Evolutionary conservation across 2,113 vertebrate genomes (phyloP).

Genomic region (Gorsachius goisagi): DNA sequence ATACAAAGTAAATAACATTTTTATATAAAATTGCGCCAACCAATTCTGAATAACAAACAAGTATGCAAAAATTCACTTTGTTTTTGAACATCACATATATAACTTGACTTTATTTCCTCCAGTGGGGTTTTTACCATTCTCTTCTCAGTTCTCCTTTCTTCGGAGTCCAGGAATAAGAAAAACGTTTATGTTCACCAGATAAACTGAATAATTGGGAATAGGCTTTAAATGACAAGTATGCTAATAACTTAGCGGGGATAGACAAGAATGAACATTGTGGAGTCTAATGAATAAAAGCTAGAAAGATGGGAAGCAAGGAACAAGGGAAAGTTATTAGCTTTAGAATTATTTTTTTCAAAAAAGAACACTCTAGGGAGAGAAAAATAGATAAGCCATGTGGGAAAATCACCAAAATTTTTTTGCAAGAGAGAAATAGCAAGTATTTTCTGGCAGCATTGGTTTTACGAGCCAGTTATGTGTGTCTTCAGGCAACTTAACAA

Average conservation of each 20-base stretch:
- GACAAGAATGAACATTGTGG: not conserved
- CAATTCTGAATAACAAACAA: not conserved
- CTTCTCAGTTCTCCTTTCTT: not conserved
- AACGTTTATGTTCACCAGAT: not conserved
- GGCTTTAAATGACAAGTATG: not conserved
- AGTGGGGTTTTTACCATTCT: not conserved
- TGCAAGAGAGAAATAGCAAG: not conserved
- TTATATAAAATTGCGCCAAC: not conserved
- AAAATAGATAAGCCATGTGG: not conserved
- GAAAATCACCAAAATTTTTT: not conserved
- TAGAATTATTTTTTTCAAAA: not conserved
- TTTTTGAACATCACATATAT: not conserved
- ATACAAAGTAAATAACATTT: not conserved
- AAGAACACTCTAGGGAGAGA: not conserved
- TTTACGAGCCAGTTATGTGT: not conserved
- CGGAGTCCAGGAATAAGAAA: not conserved
- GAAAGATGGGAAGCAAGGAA: not conserved
- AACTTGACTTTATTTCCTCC: not conserved
- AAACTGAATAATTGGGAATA: not conserved
- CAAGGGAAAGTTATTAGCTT: not conserved
- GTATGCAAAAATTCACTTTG: not conserved
- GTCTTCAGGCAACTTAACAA: not conserved
- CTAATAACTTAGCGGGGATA: not conserved
- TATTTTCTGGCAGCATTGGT: not conserved
- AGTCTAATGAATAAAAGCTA: not conserved